Percentiles rank a stretch among this genome's conserved stretches.
Evolutionary conservation across 2,113 vertebrate species (phyloP).

Genomic region (Gobiocypris rarus): DNA sequence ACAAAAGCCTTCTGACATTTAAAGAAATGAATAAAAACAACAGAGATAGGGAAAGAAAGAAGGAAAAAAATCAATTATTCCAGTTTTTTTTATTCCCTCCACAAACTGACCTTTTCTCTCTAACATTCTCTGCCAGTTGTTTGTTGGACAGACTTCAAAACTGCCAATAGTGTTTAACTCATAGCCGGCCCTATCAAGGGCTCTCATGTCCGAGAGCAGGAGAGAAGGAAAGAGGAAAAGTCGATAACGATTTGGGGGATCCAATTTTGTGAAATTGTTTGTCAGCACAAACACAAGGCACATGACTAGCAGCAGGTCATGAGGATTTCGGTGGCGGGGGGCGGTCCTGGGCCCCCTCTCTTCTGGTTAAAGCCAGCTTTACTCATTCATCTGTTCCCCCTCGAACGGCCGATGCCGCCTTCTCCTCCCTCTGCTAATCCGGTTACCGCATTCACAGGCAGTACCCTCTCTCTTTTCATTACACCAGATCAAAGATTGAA

Average conservation of each 20-base stretch:
- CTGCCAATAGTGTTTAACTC: conserved; percentile 44
- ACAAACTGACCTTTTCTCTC: conserved; percentile 73
- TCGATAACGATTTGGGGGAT: conserved; percentile 24
- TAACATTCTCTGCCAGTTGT: conserved; percentile 59
- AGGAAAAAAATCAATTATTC: conserved; percentile 54
- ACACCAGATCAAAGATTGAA: conserved; percentile 47
- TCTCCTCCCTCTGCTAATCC: conserved; percentile 44
- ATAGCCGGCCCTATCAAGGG: conserved; percentile 19
- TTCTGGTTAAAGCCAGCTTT: conserved; percentile 47
- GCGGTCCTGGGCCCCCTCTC: conserved; percentile 4
- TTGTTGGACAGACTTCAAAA: conserved; percentile 54
- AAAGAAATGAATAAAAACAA: conserved; percentile 56
- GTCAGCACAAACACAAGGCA: conserved; percentile 38
- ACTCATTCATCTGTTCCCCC: conserved; percentile 45
- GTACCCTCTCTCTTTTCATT: conserved; percentile 46
- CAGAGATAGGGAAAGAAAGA: conserved; percentile 23
- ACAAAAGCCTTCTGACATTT: conserved; percentile 58
- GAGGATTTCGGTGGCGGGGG: conserved; percentile 25
- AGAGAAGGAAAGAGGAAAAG: conserved; percentile 1
- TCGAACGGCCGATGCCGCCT: conserved; percentile 22
- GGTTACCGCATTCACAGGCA: conserved; percentile 48
- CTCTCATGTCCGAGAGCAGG: neutral
- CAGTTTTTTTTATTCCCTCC: conserved; percentile 56
- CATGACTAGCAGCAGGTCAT: conserved; percentile 34
- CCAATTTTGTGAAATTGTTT: conserved; percentile 26